Evolutionary conservation across 2,888 invertebrate genomes (phyloP), one percentile per base, ranked within the genome.

Genomic region (Chrysotoxum bicinctum): DNA sequence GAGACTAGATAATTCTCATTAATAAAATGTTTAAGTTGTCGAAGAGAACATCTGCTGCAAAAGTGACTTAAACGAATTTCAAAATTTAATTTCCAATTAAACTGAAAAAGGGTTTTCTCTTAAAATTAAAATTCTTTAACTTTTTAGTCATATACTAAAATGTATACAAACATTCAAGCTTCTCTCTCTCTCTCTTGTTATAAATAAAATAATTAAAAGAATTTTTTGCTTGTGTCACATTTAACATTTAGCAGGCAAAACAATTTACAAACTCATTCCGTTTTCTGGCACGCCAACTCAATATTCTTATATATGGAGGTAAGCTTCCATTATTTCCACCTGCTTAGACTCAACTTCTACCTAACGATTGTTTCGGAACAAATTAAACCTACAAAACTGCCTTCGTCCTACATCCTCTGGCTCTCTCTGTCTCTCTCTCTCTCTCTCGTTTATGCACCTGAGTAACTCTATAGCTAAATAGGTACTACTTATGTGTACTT

Each of bases 181-280:
- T n/a, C n/a, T n/a, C n/a, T n/a, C n/a, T n/a, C n/a, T n/a, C n/a
- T n/a, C n/a, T n/a, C n/a, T n/a, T n/a, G n/a, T n/a, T n/a, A 26
- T 26, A 26, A 26, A 26, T 6, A 16, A n/a, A 32, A 1, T 32
- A 4, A 14, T 21, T 35, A 10, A 45, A 21, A 7, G 19, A 69
- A 52, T 56, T 56, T 23, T 54, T 72, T 40, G 58, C 54, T 54
- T 73, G 21, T 85, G 56, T 73, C 72, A 68, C 73, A 62, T 73
- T 73, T 40, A 68, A 68, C 62, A 62, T 73, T 76, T 26, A 76
- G 62, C 68, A 62, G 50, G 62, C 68, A 73, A 80, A 85, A 81
- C 81, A 73, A 69, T 81, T 85, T 56, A 62, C 66, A 73, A 85
- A 76, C 81, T 66, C 69, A 77, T 85, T 73, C 74, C 37, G n/a